Evolutionary conservation across 2,797 vertebrate genomes (phyloP).

Genomic region (Acanthopagrus latus): DNA sequence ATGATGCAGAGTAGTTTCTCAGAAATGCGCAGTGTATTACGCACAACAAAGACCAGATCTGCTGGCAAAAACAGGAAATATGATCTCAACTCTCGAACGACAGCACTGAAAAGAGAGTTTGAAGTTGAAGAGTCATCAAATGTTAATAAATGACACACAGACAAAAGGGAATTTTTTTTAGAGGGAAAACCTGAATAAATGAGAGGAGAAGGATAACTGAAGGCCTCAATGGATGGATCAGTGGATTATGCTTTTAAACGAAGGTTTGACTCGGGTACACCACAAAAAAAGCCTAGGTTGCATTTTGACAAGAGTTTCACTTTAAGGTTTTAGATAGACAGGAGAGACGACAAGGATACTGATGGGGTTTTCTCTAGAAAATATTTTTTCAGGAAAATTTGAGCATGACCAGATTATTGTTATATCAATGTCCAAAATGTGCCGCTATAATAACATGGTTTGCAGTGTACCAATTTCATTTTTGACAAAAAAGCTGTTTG

Average conservation of each 20-base stretch:
- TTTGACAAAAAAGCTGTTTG: too few relatives aligned
- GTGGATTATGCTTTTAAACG: too few relatives aligned
- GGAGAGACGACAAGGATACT: background rate
- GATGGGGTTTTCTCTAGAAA: background rate
- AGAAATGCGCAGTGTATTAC: background rate
- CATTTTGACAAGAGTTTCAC: too few relatives aligned
- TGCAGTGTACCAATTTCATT: too few relatives aligned
- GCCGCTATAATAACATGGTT: too few relatives aligned
- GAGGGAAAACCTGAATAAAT: background rate
- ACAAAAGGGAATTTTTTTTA: background rate
- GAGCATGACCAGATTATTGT: too few relatives aligned
- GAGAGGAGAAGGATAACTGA: background rate
- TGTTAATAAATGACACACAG: constrained; percentile 7
- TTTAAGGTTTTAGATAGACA: background rate
- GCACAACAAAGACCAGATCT: constrained; percentile 14
- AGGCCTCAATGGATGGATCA: too few relatives aligned
- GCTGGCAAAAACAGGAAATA: constrained; percentile 63
- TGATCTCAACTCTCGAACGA: constrained; percentile 37
- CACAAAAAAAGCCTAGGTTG: too few relatives aligned
- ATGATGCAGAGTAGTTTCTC: background rate
- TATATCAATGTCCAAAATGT: too few relatives aligned
- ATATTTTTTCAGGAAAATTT: background rate
- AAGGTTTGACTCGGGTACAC: too few relatives aligned
- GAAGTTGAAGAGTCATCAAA: background rate
- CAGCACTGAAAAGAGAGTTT: constrained; percentile 20